These are phyloP conservation scores for Girardia tigrina DNA, from an alignment of 2,888 invertebrate genomes.

Conservation along the genomic window DNA sequence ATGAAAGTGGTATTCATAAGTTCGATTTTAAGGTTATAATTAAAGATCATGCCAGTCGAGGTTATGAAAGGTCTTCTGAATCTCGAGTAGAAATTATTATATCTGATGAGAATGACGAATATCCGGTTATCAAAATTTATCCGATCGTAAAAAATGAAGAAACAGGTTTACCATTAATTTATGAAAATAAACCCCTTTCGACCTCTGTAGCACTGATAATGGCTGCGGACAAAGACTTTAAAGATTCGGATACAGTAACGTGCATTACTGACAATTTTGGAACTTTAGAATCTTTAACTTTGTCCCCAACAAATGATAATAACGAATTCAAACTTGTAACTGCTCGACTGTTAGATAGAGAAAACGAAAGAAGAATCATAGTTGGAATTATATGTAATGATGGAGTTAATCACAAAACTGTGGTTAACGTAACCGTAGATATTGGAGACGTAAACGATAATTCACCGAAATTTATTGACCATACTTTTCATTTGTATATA, in stretches of 20 bases:
- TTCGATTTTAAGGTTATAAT: conserved; percentile 27
- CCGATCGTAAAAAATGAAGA: background rate
- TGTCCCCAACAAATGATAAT: background rate
- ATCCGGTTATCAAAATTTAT: background rate
- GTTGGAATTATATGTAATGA: background rate
- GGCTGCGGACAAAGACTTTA: background rate
- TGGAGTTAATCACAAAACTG: background rate
- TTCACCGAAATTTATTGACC: background rate
- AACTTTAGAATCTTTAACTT: background rate
- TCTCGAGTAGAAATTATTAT: background rate
- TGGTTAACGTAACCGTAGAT: background rate
- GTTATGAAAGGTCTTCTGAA: conserved; percentile 15
- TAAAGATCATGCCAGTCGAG: background rate
- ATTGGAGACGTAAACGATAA: conserved; percentile 29
- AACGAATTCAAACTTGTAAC: conserved; percentile 27
- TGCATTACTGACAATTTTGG: background rate
- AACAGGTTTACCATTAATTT: background rate
- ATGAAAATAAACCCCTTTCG: background rate
- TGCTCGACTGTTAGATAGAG: background rate
- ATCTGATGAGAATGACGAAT: conserved; percentile 27
- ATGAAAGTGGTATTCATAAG: conserved; percentile 13
- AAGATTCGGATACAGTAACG: background rate
- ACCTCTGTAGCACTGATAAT: background rate
- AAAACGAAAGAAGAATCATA: background rate
- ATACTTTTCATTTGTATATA: background rate